Conservation (phyloP, 2,888 invertebrate genomes). For the Amiota mariae region DNA sequence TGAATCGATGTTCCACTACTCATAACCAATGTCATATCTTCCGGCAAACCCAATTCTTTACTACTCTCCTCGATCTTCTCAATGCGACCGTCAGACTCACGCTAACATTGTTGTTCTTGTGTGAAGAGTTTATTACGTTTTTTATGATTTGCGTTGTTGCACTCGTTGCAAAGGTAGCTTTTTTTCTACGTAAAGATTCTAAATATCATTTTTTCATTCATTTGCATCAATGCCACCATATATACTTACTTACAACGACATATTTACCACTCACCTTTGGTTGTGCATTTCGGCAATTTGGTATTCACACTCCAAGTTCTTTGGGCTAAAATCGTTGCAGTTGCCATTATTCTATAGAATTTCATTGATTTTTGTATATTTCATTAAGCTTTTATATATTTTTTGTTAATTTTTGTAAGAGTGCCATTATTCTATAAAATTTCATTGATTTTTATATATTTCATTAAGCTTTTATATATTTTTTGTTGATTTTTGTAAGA, state of each 20-base stretch:
- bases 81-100: constrained; percentile 83
- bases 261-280: constrained; percentile 40
- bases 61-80: constrained; percentile 95
- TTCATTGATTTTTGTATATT: background rate
- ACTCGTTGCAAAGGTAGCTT: constrained; percentile 8
- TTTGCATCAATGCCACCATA: constrained; percentile 41
- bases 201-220: background rate
- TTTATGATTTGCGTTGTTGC: constrained; percentile 59
- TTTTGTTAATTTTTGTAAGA: background rate
- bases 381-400: constrained; percentile 8
- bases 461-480: constrained; percentile 8
- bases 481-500: background rate
- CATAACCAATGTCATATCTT: constrained; percentile 86
- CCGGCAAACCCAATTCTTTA: constrained; percentile 83
- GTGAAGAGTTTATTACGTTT: constrained; percentile 83
- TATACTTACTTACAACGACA: background rate
- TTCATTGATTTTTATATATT: background rate
- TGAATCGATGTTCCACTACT: constrained; percentile 95
- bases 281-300: constrained; percentile 51
- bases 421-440: constrained; percentile 46
- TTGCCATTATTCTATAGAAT: constrained; percentile 46
- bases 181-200: background rate
- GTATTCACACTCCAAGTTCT: constrained; percentile 44
- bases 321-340: constrained; percentile 50
- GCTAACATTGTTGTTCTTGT: constrained; percentile 84